Evolutionary conservation across 2,888 invertebrate genomes (phyloP).

Genomic region (Dendrolimus houi): DNA sequence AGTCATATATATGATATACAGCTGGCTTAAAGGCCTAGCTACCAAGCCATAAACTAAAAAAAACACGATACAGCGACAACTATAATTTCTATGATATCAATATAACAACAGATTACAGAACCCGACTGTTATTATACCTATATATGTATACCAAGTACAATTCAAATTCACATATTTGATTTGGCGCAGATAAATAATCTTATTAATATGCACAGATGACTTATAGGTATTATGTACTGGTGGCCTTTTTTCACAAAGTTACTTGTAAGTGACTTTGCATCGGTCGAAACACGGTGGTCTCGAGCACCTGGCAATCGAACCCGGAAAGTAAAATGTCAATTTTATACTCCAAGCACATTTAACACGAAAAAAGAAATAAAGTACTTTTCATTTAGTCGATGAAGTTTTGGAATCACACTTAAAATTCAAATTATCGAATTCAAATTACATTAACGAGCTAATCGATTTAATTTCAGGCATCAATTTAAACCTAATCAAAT

Average conservation of each 20-base stretch:
- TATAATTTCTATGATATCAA: no score
- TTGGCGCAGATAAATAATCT: slow-evolving; percentile 52
- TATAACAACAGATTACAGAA: slow-evolving; percentile 50
- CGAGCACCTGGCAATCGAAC: slow-evolving; percentile 42
- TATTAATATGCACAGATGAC: slow-evolving; percentile 64
- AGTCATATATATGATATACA: no score
- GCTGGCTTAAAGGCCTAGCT: no score
- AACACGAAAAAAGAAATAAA: slow-evolving; percentile 5
- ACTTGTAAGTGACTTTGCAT: slow-evolving; percentile 66
- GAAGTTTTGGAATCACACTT: slow-evolving; percentile 7
- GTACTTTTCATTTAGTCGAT: slow-evolving; percentile 1
- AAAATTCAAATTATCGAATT: slow-evolving; percentile 8
- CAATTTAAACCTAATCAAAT: no score
- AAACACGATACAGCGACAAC: no score
- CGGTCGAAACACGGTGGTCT: slow-evolving; percentile 58
- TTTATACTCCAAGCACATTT: slow-evolving; percentile 32
- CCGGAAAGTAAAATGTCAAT: slow-evolving; percentile 62
- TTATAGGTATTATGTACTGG: slow-evolving; percentile 43
- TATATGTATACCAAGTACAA: slow-evolving; percentile 20
- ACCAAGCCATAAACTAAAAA: no score
- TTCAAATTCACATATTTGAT: slow-evolving; percentile 31
- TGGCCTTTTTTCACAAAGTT: slow-evolving; percentile 61
- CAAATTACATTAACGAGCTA: neutral
- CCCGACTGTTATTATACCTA: slow-evolving; percentile 58
- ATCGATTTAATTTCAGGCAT: neutral